Conservation (phyloP, 2,888 invertebrate genomes). For the Patella depressa region DNA sequence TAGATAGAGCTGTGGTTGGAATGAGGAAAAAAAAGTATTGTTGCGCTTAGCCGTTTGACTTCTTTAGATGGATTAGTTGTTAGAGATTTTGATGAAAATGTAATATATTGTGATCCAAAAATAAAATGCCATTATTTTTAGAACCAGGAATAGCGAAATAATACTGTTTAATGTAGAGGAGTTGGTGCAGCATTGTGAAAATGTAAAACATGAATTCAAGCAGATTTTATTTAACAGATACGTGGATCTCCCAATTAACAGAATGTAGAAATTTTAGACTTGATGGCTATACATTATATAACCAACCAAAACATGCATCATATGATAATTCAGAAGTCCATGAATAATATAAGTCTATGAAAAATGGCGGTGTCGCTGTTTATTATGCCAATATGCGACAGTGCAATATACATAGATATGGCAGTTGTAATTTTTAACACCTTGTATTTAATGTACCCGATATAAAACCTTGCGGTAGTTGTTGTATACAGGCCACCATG, state of each 20-base stretch:
- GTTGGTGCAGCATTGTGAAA: neutral
- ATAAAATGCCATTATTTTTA: neutral
- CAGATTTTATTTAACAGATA: neutral
- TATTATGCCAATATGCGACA: neutral
- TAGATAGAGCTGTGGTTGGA: slow-evolving; percentile 13
- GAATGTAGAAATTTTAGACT: neutral
- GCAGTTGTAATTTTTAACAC: neutral
- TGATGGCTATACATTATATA: neutral
- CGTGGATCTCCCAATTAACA: neutral
- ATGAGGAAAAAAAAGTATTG: neutral
- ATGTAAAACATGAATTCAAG: neutral
- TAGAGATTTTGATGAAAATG: neutral
- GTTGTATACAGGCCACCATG: neutral
- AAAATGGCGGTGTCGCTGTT: neutral
- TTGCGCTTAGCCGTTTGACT: neutral
- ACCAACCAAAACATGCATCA: neutral
- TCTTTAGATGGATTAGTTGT: neutral
- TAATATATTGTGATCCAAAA: neutral
- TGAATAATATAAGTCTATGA: neutral
- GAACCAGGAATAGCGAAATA: neutral
- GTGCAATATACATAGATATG: neutral
- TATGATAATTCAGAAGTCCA: neutral
- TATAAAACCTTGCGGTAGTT: neutral
- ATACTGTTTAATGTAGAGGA: neutral
- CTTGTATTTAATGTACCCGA: neutral